Percentiles rank a stretch among this genome's conserved stretches.
Evolutionary conservation across 2,888 invertebrate species (phyloP).

Genomic region (Rotaria sp.): DNA sequence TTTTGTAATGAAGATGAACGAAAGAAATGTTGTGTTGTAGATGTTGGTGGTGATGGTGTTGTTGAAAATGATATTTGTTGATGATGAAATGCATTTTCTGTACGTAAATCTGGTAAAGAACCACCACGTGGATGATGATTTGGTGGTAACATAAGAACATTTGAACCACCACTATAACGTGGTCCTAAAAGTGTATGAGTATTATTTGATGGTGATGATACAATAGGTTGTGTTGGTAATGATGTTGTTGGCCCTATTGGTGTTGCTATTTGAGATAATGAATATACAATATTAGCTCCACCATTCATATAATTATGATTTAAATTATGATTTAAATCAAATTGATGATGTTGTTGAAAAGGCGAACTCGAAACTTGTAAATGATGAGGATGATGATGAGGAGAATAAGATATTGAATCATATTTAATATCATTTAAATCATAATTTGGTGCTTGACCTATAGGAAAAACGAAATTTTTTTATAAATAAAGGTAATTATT

Average conservation of each 20-base stretch:
- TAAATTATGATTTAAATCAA: neutral
- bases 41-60: neutral
- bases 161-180: conserved; percentile 12
- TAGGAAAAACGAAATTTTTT: no score
- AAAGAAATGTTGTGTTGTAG: neutral
- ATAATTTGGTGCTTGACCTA: neutral
- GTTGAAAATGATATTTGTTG: neutral
- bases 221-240: neutral
- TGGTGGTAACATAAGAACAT: conserved; percentile 1
- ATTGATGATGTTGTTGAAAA: neutral
- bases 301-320: neutral
- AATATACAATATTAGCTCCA: neutral
- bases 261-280: neutral
- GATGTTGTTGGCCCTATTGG: neutral
- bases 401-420: neutral
- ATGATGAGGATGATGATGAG: neutral
- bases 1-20: neutral
- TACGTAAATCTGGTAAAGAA: conserved; percentile 21
- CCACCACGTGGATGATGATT: conserved; percentile 21
- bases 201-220: neutral
- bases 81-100: neutral
- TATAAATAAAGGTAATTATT: no score
- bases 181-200: neutral
- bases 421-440: neutral
- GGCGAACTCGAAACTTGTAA: neutral